These are phyloP conservation scores for Nycticebus coucang DNA, from an alignment of 2,113 vertebrate species.

Conservation along the genomic window DNA sequence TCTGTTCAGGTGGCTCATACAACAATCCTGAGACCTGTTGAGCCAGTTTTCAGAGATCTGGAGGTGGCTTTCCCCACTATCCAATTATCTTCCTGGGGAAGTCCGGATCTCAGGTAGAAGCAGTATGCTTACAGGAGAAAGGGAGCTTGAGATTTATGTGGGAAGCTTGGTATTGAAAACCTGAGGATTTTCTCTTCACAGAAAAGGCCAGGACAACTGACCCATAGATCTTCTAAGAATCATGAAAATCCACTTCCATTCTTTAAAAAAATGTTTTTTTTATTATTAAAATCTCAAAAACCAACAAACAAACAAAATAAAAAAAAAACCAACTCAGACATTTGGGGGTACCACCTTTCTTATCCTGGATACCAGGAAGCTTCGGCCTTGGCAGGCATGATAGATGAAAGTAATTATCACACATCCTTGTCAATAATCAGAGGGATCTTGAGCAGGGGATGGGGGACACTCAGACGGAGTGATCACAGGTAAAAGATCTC, in stretches of 20 bases:
- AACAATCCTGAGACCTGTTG: not conserved
- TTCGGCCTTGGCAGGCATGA: not conserved
- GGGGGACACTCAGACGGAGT: not conserved
- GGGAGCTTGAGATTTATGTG: not conserved
- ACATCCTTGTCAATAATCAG: constrained; percentile 34
- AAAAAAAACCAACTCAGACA: not conserved
- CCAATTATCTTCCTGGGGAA: not conserved
- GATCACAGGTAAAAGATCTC: constrained; percentile 88
- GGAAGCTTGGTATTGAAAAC: not conserved
- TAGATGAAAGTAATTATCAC: not conserved
- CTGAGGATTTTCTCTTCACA: not conserved
- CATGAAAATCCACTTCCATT: constrained; percentile 34
- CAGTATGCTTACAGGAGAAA: not conserved
- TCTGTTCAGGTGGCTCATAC: not conserved
- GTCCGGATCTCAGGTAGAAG: not conserved
- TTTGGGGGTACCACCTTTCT: not conserved
- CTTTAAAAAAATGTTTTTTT: constrained; percentile 41
- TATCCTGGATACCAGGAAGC: constrained; percentile 60
- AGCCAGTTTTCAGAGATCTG: constrained; percentile 51
- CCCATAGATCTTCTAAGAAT: not conserved
- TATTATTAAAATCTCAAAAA: constrained; percentile 51
- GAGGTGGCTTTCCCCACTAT: not conserved
- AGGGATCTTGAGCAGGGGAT: not conserved
- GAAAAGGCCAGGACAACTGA: not conserved
- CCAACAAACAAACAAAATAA: no score